Conservation (phyloP, 2,888 invertebrate genomes). For the Apamea crenata region DNA sequence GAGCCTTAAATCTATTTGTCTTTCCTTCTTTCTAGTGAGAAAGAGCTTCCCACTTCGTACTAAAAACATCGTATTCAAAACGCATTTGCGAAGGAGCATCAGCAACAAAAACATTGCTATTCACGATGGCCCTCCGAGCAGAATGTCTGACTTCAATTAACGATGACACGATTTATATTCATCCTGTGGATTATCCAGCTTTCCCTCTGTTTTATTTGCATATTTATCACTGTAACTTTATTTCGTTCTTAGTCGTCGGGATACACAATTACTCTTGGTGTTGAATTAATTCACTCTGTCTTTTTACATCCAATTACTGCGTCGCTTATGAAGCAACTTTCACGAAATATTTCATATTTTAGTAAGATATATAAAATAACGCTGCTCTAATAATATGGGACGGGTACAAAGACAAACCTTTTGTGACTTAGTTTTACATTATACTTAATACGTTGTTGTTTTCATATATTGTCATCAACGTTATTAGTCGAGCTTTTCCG, state of each 20-base stretch:
- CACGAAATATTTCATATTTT: conserved; percentile 64
- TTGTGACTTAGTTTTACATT: conserved; percentile 8
- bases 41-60: conserved; percentile 3
- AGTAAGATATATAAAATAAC: conserved; percentile 46
- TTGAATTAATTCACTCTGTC: conserved; percentile 65
- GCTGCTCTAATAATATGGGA: conserved; percentile 4
- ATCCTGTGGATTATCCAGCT: conserved; percentile 77
- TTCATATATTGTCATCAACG: conserved; percentile 34
- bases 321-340: conserved; percentile 52
- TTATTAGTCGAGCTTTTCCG: conserved; percentile 33
- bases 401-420: conserved; percentile 14
- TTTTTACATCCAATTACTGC: conserved; percentile 67
- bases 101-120: conserved; percentile 71
- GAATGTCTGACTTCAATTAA: conserved; percentile 80
- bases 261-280: conserved; percentile 70
- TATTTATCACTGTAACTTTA: conserved; percentile 76
- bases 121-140: conserved; percentile 70
- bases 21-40: neutral
- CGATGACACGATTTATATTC: conserved; percentile 81
- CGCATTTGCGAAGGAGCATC: conserved; percentile 57
- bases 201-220: conserved; percentile 76
- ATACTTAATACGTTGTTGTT: conserved; percentile 11
- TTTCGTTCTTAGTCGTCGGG: conserved; percentile 69
- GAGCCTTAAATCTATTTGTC: neutral
- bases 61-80: conserved; percentile 47